Conservation (phyloP, 2,797 vertebrate genomes). For the Pipistrellus pipistrellus region DNA sequence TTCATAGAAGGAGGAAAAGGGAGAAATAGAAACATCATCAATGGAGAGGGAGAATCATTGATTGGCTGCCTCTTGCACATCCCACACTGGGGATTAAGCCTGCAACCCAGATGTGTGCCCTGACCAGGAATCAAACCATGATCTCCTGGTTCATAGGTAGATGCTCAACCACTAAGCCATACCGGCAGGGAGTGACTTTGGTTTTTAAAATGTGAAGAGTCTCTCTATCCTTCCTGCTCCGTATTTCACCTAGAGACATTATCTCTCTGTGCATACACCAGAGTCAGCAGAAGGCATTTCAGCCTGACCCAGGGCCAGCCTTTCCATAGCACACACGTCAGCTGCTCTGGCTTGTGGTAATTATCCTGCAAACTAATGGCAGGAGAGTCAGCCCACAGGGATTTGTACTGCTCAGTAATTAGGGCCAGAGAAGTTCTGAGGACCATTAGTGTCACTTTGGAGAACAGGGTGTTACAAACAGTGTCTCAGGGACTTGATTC, state of each 20-base stretch:
- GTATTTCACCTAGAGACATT: fast-evolving
- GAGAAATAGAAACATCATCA: too few relatives aligned
- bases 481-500: background rate
- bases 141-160: too few relatives aligned
- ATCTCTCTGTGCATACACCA: fast-evolving
- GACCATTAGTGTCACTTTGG: conserved; percentile 38
- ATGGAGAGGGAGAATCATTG: too few relatives aligned
- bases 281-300: background rate
- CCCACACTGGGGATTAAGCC: too few relatives aligned
- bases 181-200: background rate
- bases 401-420: conserved; percentile 50
- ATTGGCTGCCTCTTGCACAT: too few relatives aligned
- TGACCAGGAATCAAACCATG: too few relatives aligned
- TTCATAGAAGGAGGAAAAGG: too few relatives aligned
- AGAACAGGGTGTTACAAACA: conserved; percentile 57
- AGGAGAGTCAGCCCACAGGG: background rate
- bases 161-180: too few relatives aligned
- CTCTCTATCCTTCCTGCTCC: background rate
- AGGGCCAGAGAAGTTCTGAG: conserved; percentile 35
- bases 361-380: background rate
- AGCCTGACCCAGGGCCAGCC: background rate
- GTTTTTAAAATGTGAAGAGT: background rate
- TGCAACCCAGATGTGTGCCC: too few relatives aligned
- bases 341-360: background rate
- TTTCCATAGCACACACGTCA: background rate